Evolutionary conservation across 2,797 vertebrate genomes (phyloP), one percentile per base, ranked within the genome.

Genomic region (Anabacerthia variegaticeps): DNA sequence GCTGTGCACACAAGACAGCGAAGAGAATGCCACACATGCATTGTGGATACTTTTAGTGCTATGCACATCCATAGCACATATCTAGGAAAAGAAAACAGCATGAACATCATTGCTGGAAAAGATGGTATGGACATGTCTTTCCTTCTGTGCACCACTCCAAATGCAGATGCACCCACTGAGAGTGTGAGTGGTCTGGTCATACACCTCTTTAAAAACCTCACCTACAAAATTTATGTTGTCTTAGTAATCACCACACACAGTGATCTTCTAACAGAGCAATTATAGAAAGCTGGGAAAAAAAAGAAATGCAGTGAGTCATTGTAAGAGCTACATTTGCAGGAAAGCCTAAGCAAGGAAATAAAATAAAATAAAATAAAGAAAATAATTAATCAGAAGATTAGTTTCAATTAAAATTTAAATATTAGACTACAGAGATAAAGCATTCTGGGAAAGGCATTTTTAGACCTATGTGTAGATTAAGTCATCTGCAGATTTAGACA

Each of bases 391-490:
- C 32, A 87, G 16, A 72, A 68, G 22, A 75, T 62, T 65, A 11
- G 7, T 62, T 85, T 92, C 41, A 89, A 69, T 95, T 96, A 94
- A 93, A 78, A 18, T 66, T 93, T 83, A 81, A 76, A 66, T 68
- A 72, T 72, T 43, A 39, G 36, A 59, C 59, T 77, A 26, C 52
- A 75, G 49, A 83, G 12, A 65, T 20, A 79, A 65, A 88, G 3
- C 43, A 30, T 77, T 71, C 82, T 63, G 20, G 32, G 37, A 83
- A 82, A 83, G 46, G 8, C 36, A 83, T 87, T 96, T 93, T 88
- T 88, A 77, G 43, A 86, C 13, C 44, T 69, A 10, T 24, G 10
- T 66, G 49, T 83, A 49, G 49, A 72, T 27, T 72, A 85, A 87
- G 19, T 85, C n/a, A 62, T 59, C 26, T 58, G n/a, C 74, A 81